A percentile compares a stretch with the other conserved stretches of the same genome.
These are phyloP conservation scores for Burhinus bistriatus DNA, from an alignment of 2,113 vertebrate genomes.

Conservation along the genomic window DNA sequence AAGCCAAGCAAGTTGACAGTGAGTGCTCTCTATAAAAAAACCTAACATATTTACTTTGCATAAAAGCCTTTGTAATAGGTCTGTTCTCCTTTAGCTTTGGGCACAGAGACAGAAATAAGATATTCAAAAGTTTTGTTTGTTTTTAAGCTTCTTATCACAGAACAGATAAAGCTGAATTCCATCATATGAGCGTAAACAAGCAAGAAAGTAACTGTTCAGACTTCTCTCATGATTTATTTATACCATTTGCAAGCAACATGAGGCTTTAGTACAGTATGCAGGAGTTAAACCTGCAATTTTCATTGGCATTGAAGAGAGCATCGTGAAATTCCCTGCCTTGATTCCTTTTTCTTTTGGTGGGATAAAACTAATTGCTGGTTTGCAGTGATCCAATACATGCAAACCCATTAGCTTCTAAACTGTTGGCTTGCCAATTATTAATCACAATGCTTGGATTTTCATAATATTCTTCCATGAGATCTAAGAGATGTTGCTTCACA, in stretches of 20 bases:
- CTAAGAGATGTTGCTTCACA: not conserved
- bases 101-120: not conserved
- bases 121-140: not conserved
- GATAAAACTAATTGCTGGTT: not conserved
- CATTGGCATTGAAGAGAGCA: not conserved
- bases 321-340: not conserved
- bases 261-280: not conserved
- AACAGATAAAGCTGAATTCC: not conserved
- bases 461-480: not conserved
- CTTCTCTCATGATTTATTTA: not conserved
- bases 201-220: not conserved
- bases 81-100: not conserved
- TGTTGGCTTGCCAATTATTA: not conserved
- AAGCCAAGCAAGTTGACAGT: not conserved
- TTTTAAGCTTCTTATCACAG: not conserved
- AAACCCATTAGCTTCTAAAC: not conserved
- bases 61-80: not conserved
- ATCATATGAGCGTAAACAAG: not conserved
- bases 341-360: not conserved
- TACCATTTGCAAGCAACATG: not conserved
- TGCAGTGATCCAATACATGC: not conserved
- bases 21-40: not conserved
- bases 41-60: not conserved
- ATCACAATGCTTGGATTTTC: not conserved
- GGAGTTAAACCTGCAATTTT: not conserved